Evolutionary conservation across 1,140 invertebrate genomes (phyloP).

Genomic region (Akabosia matsudoensis): DNA sequence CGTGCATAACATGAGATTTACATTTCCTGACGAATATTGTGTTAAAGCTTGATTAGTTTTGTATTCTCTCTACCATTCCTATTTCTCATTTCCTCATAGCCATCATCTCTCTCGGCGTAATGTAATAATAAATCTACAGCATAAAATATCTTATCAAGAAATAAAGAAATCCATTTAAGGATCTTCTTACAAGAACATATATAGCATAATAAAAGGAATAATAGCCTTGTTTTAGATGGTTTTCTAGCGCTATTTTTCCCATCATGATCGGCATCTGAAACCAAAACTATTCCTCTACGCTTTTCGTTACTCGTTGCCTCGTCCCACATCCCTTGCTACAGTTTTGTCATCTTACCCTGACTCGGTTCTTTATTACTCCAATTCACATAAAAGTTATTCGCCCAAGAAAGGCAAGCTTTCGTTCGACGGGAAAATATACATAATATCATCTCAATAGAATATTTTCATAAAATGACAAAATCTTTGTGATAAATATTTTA

Average conservation of each 20-base stretch:
- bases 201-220: neutral
- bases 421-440: too few species aligned
- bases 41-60: neutral
- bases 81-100: neutral
- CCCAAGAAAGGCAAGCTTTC: neutral
- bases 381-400: neutral
- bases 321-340: neutral
- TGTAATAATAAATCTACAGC: neutral
- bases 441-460: too few species aligned
- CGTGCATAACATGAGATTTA: neutral
- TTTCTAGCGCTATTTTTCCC: neutral
- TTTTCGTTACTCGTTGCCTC: neutral
- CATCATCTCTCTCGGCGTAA: neutral
- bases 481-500: neutral
- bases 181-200: neutral
- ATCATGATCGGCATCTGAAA: neutral
- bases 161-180: conserved; percentile 17
- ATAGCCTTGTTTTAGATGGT: neutral
- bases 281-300: neutral
- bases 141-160: neutral
- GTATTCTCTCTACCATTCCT: neutral
- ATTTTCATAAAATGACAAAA: neutral
- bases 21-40: neutral
- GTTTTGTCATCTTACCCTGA: neutral
- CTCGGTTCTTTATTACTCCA: neutral